Base-by-base conservation (phyloP, 2,888 invertebrate species). In the Andrena haemorrhoa region DNA sequence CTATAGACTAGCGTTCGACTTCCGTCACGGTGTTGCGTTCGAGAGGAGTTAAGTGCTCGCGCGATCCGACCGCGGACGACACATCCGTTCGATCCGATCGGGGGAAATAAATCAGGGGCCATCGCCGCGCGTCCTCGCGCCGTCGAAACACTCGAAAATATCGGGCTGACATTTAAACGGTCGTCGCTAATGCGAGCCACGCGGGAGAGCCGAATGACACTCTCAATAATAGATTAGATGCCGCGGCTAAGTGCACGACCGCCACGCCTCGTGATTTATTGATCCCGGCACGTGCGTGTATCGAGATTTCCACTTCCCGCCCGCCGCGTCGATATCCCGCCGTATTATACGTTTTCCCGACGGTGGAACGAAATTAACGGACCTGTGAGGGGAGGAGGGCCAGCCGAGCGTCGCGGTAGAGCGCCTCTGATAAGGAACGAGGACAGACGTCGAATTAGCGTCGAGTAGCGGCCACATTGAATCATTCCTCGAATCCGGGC, bases 191-290 rank as follows among this genome's bases (percentile, higher is more conserved):
- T 91, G 91, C 88, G 84, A 82, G 76, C 56, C 82, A 77, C 86
- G 82, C 85, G 86, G 79, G 79, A 75, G 80, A 78, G 79, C 84
- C 77, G 89, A 91, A 89, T 89, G 92, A 92, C 92, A 91, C 90
- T 89, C 89, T 93, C 92, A 92, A 93, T 93, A 93, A 93, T 93
- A 93, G 92, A 93, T 93, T 92, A 92, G 92, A 92, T 89, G 90
- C 88, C 85, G 90, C 85, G 90, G 90, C 90, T 92, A 92, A 93
- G 93, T 92, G 93, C 92, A 91, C 85, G 86, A 85, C 49, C 83
- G 77, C 83, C 84, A 81, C 83, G 83, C 85, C 86, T 84, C 82
- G 85, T 91, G 91, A 92, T 92, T 92, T 92, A 92, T 92, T 87
- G 92, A 91, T 90, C 86, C 87, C 86, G 89, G 88, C 88, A 89